Percentiles rank a stretch among this genome's conserved stretches.
Conservation (phyloP, 92 coral and sea anemone genomes). For the Phymanthus crucifer region DNA sequence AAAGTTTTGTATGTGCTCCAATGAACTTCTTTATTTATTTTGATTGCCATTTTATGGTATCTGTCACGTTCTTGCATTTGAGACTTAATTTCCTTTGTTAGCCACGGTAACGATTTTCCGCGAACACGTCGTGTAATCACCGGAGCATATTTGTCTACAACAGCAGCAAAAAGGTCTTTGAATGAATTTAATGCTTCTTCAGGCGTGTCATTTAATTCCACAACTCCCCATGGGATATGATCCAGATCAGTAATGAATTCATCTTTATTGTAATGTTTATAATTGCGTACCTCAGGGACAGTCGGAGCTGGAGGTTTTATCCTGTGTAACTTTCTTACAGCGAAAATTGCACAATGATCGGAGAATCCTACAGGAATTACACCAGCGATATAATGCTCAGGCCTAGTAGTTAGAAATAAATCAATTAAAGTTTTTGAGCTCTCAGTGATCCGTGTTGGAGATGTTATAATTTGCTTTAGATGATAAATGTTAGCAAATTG, state of each 20-base stretch:
- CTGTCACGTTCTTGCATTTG: background rate
- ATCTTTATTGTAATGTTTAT: slow-evolving; percentile 16
- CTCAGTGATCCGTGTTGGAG: slow-evolving; percentile 42
- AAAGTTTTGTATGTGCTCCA: slow-evolving; percentile 13
- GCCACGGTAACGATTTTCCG: background rate
- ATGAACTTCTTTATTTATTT: background rate
- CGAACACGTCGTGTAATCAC: background rate
- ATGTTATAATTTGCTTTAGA: slow-evolving; percentile 49
- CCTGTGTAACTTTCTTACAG: slow-evolving; percentile 39
- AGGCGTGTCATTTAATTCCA: slow-evolving; percentile 22
- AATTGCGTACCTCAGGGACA: slow-evolving; percentile 3
- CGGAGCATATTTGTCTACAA: background rate
- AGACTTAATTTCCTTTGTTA: background rate
- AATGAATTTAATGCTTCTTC: slow-evolving; percentile 40
- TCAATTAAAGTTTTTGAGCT: slow-evolving; percentile 63
- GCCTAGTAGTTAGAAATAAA: slow-evolving; percentile 54
- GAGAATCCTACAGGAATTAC: slow-evolving; percentile 53
- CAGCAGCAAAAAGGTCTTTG: slow-evolving; percentile 14
- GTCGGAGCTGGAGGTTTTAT: slow-evolving; percentile 20
- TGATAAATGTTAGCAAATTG: slow-evolving; percentile 27
- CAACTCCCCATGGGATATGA: slow-evolving; percentile 33
- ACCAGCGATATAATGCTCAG: slow-evolving; percentile 43
- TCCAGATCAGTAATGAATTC: slow-evolving; percentile 1
- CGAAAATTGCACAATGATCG: slow-evolving; percentile 52
- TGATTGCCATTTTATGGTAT: background rate